Conservation (phyloP, 2,113 vertebrate species). For the Hyla sarda region DNA sequence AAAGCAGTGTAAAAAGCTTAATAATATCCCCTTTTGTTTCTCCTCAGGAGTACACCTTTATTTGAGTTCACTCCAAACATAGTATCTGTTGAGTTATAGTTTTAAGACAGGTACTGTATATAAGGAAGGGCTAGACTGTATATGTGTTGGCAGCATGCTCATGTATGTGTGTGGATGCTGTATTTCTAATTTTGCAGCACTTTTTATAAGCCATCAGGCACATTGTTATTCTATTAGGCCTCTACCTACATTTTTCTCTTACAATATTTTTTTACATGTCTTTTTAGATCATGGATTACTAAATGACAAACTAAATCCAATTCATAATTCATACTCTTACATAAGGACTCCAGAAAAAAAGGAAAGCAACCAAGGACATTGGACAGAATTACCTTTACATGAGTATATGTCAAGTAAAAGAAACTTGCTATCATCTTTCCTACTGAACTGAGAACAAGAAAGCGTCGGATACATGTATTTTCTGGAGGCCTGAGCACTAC, state of each 20-base stretch:
- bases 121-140: no score
- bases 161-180: neutral
- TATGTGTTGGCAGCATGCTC: neutral
- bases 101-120: no score
- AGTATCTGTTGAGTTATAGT: no score
- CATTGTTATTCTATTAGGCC: neutral
- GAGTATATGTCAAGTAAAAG: neutral
- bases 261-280: neutral
- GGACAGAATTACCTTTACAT: neutral
- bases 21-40: no score
- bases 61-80: no score
- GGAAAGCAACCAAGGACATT: neutral
- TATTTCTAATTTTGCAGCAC: neutral
- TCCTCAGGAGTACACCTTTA: no score
- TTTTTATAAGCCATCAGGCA: neutral
- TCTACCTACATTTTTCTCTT: neutral
- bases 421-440: neutral
- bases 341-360: neutral
- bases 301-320: neutral
- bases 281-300: neutral
- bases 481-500: neutral
- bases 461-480: neutral
- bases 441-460: neutral
- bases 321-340: neutral
- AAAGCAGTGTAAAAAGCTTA: no score